Conservation (phyloP, 2,797 vertebrate genomes). For the Pipistrellus pipistrellus region DNA sequence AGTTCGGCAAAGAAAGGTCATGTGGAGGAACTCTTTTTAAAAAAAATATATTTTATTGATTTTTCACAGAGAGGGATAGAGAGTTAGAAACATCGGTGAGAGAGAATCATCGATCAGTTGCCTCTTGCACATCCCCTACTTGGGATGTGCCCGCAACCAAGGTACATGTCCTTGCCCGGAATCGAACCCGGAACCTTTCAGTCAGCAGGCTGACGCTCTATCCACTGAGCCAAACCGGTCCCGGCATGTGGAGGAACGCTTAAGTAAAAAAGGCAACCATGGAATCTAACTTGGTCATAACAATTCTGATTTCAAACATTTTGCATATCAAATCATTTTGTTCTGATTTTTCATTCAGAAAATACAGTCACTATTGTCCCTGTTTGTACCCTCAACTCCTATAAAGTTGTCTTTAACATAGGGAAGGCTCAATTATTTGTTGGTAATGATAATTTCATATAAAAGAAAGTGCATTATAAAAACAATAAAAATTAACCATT, state of each 20-base stretch:
- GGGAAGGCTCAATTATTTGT: constrained; percentile 56
- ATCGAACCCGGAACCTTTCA: too few species aligned
- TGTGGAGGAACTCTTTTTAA: not conserved
- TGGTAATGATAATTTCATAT: constrained; percentile 47
- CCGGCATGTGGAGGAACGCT: not conserved
- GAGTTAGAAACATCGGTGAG: too few species aligned
- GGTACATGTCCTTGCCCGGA: too few species aligned
- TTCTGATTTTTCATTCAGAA: constrained; percentile 58
- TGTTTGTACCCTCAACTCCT: constrained; percentile 17
- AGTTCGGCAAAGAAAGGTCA: constrained; percentile 9
- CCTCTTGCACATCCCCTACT: too few species aligned
- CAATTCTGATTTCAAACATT: constrained; percentile 52
- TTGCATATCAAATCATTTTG: constrained; percentile 38
- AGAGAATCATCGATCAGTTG: too few species aligned
- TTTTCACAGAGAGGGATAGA: too few species aligned
- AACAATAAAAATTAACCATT: not conserved
- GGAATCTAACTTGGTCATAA: not conserved
- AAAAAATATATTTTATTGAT: too few species aligned
- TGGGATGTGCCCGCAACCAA: too few species aligned
- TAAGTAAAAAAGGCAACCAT: not conserved
- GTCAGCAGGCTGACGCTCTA: too few species aligned
- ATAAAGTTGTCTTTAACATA: constrained; percentile 42
- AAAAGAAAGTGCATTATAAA: constrained; percentile 41
- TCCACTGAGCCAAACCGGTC: too few species aligned
- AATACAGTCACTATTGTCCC: not conserved